Conservation (phyloP, 1,140 invertebrate genomes). For the Polypedilum pembai region DNA sequence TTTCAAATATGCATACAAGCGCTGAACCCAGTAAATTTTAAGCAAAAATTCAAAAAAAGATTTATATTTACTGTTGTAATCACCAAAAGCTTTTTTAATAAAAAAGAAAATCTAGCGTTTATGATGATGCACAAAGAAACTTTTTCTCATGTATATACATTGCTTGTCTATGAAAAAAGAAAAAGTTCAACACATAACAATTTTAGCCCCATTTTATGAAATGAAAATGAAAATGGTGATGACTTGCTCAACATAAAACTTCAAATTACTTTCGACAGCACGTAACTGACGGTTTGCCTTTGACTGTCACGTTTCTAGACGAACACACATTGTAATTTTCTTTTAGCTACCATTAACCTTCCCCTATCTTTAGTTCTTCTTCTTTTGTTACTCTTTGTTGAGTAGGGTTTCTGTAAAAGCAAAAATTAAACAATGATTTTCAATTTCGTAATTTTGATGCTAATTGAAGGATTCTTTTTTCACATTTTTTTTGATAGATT, state of each 20-base stretch:
- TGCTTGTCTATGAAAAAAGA: background rate
- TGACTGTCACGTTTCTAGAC: constrained; percentile 16
- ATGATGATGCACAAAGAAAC: constrained; percentile 1
- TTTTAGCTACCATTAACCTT: background rate
- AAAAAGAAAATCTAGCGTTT: background rate
- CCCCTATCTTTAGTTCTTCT: background rate
- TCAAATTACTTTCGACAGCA: constrained; percentile 20
- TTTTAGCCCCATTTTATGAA: background rate
- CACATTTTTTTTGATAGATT: no score
- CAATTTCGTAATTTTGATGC: no score
- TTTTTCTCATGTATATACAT: background rate
- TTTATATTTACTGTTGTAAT: no score
- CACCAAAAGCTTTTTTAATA: no score
- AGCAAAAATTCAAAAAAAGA: no score
- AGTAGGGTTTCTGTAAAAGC: no score
- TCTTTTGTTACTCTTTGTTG: background rate
- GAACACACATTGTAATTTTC: constrained; percentile 2
- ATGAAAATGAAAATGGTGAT: constrained; percentile 12
- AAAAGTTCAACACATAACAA: background rate
- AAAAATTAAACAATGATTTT: no score
- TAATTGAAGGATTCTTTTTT: no score
- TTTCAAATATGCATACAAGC: no score
- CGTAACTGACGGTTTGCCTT: constrained; percentile 20
- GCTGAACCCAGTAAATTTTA: no score
- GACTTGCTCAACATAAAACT: constrained; percentile 20